Percentiles rank a stretch among this genome's conserved stretches.
These are phyloP conservation scores for Sebastolobus alascanus DNA, from an alignment of 2,797 vertebrate genomes.

Conservation along the genomic window DNA sequence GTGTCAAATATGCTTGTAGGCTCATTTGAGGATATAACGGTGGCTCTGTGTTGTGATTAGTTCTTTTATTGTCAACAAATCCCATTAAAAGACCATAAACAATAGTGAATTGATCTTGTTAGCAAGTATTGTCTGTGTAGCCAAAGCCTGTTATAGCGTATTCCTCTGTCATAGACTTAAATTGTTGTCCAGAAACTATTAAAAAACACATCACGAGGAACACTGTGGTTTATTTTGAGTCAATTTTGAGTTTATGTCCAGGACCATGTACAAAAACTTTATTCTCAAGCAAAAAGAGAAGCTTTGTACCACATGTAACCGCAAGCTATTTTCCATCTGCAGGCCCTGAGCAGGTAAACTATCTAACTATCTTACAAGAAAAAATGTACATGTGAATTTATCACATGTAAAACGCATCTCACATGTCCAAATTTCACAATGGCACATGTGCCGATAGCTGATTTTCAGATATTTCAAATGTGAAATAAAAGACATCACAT, in stretches of 20 bases:
- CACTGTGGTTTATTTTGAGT: neutral
- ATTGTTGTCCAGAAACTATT: neutral
- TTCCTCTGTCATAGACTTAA: neutral
- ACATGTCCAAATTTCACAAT: neutral
- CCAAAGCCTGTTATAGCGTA: neutral
- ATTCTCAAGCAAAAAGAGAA: neutral
- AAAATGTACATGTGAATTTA: neutral
- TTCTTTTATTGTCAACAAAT: neutral
- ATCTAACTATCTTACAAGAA: neutral
- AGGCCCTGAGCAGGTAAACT: neutral
- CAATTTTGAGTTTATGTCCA: neutral
- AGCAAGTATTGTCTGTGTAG: neutral
- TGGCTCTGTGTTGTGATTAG: neutral
- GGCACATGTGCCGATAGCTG: neutral
- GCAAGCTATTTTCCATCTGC: neutral
- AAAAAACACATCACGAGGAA: neutral
- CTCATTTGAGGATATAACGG: neutral
- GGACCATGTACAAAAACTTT: neutral
- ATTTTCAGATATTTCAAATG: neutral
- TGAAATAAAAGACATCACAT: neutral
- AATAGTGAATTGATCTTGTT: neutral
- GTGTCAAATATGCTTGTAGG: neutral
- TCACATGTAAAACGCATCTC: neutral
- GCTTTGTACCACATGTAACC: neutral
- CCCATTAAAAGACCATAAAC: neutral